A percentile compares a stretch with the other conserved stretches of the same genome.
Conservation (phyloP, 64 coral and sea anemone genomes). For the Montipora efflorescens region DNA sequence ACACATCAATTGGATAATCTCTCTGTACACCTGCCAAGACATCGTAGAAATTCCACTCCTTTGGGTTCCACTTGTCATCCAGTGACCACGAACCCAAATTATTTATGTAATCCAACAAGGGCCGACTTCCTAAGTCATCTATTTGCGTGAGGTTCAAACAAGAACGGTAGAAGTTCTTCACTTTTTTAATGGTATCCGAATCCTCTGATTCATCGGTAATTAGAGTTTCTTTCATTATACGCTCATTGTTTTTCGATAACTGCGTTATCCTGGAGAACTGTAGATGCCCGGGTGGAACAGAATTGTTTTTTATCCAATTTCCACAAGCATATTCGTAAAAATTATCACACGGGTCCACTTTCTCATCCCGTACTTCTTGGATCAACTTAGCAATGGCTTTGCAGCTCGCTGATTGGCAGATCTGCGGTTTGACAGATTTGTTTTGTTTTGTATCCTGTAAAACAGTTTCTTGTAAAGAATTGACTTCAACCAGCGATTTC, state of each 20-base stretch:
- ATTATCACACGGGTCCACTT: conserved; percentile 78
- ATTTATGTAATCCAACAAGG: conserved; percentile 70
- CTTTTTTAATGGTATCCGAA: conserved; percentile 73
- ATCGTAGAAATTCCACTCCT: conserved; percentile 83
- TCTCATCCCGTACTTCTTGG: conserved; percentile 59
- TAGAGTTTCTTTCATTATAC: conserved; percentile 63
- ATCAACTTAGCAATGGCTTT: conserved; percentile 69
- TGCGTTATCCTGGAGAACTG: conserved; percentile 88
- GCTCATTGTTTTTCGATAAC: conserved; percentile 89
- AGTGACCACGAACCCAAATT: conserved; percentile 88
- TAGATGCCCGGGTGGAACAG: conserved; percentile 64
- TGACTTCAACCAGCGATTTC: conserved; percentile 1
- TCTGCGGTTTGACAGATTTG: neutral
- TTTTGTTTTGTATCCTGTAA: neutral
- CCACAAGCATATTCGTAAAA: conserved; percentile 96
- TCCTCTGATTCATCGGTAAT: conserved; percentile 40
- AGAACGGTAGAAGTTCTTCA: conserved; percentile 92
- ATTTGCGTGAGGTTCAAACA: conserved; percentile 84
- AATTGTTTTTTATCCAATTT: conserved; percentile 72
- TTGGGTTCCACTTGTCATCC: conserved; percentile 41
- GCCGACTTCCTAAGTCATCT: conserved; percentile 63
- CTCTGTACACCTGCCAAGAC: conserved; percentile 71
- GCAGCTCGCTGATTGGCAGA: conserved; percentile 77
- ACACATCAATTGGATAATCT: conserved; percentile 87
- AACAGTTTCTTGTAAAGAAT: conserved; percentile 2